Percentiles rank a stretch among this genome's conserved stretches.
phyloP scores from a whole-genome alignment of 2,888 invertebrate genomes.

The Anthophora plumipes region DNA sequence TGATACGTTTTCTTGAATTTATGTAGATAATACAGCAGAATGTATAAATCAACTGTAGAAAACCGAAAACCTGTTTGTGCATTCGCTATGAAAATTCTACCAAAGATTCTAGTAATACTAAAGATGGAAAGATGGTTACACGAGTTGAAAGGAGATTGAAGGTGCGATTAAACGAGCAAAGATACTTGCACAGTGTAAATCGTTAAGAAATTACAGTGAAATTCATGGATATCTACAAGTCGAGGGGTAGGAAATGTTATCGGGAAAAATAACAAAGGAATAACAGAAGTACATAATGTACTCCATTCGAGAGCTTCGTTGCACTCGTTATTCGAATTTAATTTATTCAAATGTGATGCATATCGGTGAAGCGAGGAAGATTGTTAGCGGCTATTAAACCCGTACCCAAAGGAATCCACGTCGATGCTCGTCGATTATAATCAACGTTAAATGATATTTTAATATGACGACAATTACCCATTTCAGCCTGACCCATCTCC shows the following conservation, averaged over 20 bases:
- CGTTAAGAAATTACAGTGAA: not conserved
- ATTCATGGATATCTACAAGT: not conserved
- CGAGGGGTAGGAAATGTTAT: no score
- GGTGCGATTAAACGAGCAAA: no score
- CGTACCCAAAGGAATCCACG: constrained; percentile 19
- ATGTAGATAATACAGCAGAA: no score
- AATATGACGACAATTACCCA: not conserved
- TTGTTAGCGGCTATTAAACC: constrained; percentile 16
- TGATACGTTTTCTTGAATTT: not conserved
- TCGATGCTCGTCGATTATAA: constrained; percentile 12
- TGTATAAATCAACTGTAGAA: no score
- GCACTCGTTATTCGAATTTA: constrained; percentile 4
- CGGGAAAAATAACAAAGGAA: constrained; percentile 19
- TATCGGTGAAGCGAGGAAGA: constrained; percentile 4
- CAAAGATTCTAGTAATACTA: no score
- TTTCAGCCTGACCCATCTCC: not conserved
- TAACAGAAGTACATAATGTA: no score
- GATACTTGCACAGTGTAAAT: no score
- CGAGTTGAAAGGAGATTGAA: no score
- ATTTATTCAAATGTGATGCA: constrained; percentile 23
- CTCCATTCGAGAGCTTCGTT: constrained; percentile 8
- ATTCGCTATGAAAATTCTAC: no score
- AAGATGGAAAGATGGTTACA: no score
- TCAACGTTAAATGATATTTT: constrained; percentile 28
- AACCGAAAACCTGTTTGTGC: no score